Conservation (phyloP, 2,888 invertebrate species). For the Oscheius sp. region DNA sequence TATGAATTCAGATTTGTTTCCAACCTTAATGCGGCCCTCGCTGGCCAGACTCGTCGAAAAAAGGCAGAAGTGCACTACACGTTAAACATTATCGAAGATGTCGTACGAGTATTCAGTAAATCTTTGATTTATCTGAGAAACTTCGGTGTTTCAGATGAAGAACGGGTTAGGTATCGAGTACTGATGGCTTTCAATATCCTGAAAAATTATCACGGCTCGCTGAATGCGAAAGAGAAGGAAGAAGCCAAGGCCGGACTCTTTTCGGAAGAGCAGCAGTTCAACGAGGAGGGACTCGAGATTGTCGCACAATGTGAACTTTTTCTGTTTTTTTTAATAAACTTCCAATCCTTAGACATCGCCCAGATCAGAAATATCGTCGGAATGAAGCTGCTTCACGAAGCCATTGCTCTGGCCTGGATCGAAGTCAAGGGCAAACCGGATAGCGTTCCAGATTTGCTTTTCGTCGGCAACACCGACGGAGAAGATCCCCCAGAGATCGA, state of each 20-base stretch:
- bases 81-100: conserved; percentile 5
- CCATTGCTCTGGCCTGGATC: conserved; percentile 26
- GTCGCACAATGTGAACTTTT: conserved; percentile 24
- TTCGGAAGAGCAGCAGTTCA: conserved; percentile 15
- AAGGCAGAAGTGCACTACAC: conserved; percentile 13
- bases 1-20: conserved; percentile 19
- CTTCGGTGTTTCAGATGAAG: conserved; percentile 4
- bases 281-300: conserved; percentile 9
- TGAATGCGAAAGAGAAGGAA: conserved; percentile 21
- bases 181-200: conserved; percentile 36
- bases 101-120: conserved; percentile 19
- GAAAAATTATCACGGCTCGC: conserved; percentile 23
- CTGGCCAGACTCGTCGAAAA: conserved; percentile 2
- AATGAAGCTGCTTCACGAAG: conserved; percentile 31
- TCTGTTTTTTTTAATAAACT: background rate
- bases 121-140: background rate
- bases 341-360: conserved; percentile 14
- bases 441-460: conserved; percentile 14
- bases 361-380: conserved; percentile 24
- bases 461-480: background rate
- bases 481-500: background rate
- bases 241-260: conserved; percentile 21
- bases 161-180: conserved; percentile 26
- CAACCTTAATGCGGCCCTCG: conserved; percentile 3
- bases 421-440: conserved; percentile 25